These are phyloP conservation scores for Branchinecta lindahli DNA, from an alignment of 1,140 invertebrate species.

Conservation along the genomic window DNA sequence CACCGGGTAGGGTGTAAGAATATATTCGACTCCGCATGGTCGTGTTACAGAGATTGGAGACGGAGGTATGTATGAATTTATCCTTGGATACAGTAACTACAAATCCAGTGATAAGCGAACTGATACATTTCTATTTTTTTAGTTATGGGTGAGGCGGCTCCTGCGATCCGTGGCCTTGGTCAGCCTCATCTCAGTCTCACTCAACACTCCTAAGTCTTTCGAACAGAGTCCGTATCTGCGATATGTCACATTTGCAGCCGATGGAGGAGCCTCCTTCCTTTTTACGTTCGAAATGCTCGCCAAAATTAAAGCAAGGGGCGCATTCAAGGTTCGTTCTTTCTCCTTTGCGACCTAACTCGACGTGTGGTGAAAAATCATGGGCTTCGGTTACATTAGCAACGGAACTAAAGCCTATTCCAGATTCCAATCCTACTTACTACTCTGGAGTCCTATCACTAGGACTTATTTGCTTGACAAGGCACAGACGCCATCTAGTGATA, in stretches of 20 bases:
- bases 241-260: slow-evolving; percentile 73
- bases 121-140: slow-evolving; percentile 27
- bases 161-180: slow-evolving; percentile 76
- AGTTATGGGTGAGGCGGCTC: slow-evolving; percentile 74
- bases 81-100: background rate
- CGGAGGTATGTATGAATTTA: no score
- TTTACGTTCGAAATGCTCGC: slow-evolving; percentile 96
- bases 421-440: no score
- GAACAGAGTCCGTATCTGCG: slow-evolving; percentile 61
- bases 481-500: no score
- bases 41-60: no score
- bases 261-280: slow-evolving; percentile 71
- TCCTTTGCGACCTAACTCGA: background rate
- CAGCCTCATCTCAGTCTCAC: slow-evolving; percentile 79
- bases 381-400: background rate
- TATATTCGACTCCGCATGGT: no score
- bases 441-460: no score
- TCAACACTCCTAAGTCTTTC: slow-evolving; percentile 93
- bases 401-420: no score
- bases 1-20: no score
- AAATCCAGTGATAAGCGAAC: slow-evolving; percentile 11
- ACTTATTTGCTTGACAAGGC: no score
- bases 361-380: background rate
- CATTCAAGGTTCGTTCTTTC: slow-evolving; percentile 51
- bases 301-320: slow-evolving; percentile 90